Base-by-base conservation (phyloP, 2,113 vertebrate genomes). In the Psilopogon haemacephalus region DNA sequence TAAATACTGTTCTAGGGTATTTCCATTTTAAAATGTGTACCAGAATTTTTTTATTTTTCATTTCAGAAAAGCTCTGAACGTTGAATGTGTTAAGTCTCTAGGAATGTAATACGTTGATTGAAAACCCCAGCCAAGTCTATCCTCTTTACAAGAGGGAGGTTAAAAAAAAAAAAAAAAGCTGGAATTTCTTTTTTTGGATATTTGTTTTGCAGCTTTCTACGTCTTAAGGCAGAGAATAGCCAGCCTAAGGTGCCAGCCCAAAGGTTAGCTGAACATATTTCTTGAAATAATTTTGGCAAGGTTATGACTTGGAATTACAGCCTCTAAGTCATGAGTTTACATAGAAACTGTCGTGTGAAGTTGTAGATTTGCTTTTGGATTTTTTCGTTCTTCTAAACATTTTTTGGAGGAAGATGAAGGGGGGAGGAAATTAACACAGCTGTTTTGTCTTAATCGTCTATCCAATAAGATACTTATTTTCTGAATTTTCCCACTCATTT, bases 151-250 rank as follows among this genome's bases (percentile, higher is more conserved):
- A 94, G 89, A 97, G 95, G 96, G 93, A 94, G 7, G 26, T 96
- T 30, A 28, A 17, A 11, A 92, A 97, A 95, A 89, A 96, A 94
- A 26, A 62, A 97, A 95, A 97, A 95, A 97, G 89, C 96, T 98
- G 97, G 97, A 98, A 97, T 98, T 98, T 98, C 96, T 98, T 97
- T 98, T 98, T 98, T 98, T 99, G 98, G 98, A 98, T 98, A 98
- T 99, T 99, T 99, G 98, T 99, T 98, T 99, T 99, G 98, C 99
- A 99, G 99, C 99, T 94, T 98, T 98, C 99, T 98, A 98, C 99
- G 97, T 98, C 98, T 98, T 99, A 99, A 99, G 98, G 98, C 99
- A 98, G 98, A 99, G 99, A 98, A 97, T 99, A 99, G 98, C 98
- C 98, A 98, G 98, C 98, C 98, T 99, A 98, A 99, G 98, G 98